These are phyloP conservation scores for Bergia sp. DNA, from an alignment of 92 coral and sea anemone genomes.

Conservation along the genomic window DNA sequence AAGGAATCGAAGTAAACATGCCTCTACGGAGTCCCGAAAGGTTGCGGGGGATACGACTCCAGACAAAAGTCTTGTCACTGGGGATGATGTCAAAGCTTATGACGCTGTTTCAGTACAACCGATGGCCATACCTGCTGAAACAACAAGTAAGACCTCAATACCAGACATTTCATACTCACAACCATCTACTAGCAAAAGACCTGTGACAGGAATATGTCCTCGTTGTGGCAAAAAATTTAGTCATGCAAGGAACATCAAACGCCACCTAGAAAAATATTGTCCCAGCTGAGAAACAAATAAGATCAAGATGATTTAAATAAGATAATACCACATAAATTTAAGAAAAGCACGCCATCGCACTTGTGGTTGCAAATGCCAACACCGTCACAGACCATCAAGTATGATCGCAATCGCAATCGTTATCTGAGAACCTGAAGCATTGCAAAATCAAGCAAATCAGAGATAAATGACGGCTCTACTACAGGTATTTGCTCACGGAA, in stretches of 20 bases:
- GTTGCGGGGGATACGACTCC: not conserved
- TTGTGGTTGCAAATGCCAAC: not conserved
- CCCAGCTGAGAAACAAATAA: not conserved
- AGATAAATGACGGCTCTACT: not conserved
- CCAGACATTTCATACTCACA: not conserved
- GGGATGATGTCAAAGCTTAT: not conserved
- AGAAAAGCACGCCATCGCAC: not conserved
- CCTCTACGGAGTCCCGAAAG: not conserved
- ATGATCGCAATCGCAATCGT: not conserved
- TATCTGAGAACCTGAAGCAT: not conserved
- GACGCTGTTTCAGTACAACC: not conserved
- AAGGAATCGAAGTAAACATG: not conserved
- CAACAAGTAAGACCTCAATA: not conserved
- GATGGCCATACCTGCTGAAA: not conserved
- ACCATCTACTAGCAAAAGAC: not conserved
- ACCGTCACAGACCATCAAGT: not conserved
- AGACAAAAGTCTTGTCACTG: not conserved
- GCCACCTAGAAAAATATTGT: not conserved
- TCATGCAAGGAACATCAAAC: not conserved
- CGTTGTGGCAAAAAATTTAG: not conserved
- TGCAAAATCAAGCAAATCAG: not conserved
- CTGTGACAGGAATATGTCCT: not conserved
- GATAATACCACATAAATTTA: not conserved
- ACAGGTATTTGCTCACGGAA: not conserved
- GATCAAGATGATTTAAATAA: no score